Evolutionary conservation across 2,797 vertebrate genomes (phyloP), one percentile per base, ranked within the genome.

Genomic region (Pipistrellus kuhlii): DNA sequence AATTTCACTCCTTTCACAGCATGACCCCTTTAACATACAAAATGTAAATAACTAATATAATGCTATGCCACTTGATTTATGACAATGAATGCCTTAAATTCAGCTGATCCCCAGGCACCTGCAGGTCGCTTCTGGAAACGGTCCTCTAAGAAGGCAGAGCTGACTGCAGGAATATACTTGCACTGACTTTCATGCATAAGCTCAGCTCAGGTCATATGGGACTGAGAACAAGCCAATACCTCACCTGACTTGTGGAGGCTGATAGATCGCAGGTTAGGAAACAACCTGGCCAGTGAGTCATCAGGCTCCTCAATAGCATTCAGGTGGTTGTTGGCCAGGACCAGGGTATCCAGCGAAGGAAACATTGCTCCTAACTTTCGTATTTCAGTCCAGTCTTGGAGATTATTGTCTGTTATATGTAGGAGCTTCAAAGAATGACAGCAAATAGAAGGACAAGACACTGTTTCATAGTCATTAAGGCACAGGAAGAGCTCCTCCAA

Each of bases 401-500:
- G 99, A 97, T 99, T 99, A 98, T 99, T 99, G 97, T 99, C 99
- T 87, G 99, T 99, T 97, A 99, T 99, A 97, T 99, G 99, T 97
- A 99, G 99, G 73, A 99, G 98, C 94, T 98, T 99, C 81, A 99
- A 98, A 8, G 99, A 99, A 68, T 98, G 98, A 97, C 99, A 99
- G 97, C 99, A 97, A 30, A 98, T 96, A 2, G 98, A 98, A 85
- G 99, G 99, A 89, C 99, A 98, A 85, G 98, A 98, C 98, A 99
- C 99, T 51, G 98, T 98, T 98, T 98, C 98, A 82, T 99, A 99
- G 97, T 99, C 99, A 0, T 99, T 99, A 98, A 99, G 98, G 98
- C 99, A 99, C 98, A 99, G 98, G 98, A 99, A 99, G 48, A 99
- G 99, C 97, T 99, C 99, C 98, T 99, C 99, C 98, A 99, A 98